Evolutionary conservation across 2,797 vertebrate species (phyloP).

Genomic region (Anguilla anguilla): DNA sequence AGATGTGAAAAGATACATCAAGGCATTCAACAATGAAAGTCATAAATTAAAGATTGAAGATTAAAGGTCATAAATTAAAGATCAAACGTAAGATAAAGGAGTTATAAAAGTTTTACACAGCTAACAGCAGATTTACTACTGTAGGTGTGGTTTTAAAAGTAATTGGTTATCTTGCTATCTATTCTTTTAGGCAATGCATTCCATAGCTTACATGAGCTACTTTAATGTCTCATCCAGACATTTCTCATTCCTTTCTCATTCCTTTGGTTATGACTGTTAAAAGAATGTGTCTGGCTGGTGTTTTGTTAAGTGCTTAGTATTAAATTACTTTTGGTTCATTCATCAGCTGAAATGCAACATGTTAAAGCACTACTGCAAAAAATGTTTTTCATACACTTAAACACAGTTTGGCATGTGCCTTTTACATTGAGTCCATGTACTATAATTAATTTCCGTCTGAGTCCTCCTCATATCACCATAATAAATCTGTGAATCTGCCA

Average conservation of each 20-base stretch:
- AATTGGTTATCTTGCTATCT: not conserved
- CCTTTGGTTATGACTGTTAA: too few species aligned
- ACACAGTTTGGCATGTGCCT: not conserved
- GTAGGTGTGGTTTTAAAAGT: not conserved
- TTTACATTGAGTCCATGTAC: not conserved
- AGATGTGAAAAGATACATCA: not conserved
- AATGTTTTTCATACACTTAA: not conserved
- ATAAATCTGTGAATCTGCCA: not conserved
- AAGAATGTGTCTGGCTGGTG: too few species aligned
- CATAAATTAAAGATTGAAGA: too few species aligned
- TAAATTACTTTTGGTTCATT: too few species aligned
- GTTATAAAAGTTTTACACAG: not conserved
- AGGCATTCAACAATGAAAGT: not conserved
- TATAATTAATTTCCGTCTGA: not conserved
- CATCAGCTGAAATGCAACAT: not conserved
- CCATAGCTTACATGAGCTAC: too few species aligned
- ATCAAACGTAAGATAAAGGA: not conserved
- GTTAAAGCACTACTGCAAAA: not conserved
- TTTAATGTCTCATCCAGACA: too few species aligned
- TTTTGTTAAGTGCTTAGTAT: too few species aligned
- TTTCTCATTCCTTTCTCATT: too few species aligned
- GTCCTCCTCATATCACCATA: not conserved
- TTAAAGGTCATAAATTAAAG: not conserved
- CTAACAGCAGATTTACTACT: not conserved
- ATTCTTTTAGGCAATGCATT: not conserved